Conservation (phyloP, 2,888 invertebrate genomes). For the Aphidius colemani region DNA sequence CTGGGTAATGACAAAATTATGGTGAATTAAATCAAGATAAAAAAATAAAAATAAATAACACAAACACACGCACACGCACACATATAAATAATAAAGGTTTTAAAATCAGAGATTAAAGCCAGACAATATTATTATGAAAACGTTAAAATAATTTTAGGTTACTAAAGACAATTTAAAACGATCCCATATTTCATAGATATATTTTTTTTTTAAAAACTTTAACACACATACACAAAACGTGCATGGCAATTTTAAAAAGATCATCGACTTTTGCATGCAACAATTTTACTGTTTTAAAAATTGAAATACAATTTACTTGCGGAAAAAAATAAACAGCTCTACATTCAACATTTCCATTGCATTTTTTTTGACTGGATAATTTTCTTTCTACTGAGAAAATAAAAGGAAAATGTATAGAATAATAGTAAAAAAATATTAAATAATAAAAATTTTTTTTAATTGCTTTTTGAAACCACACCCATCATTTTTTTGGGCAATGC, state of each 20-base stretch:
- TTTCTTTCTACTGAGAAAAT: background rate
- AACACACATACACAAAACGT: no score
- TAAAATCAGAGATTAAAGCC: constrained; percentile 9
- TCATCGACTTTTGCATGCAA: constrained; percentile 21
- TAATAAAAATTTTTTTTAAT: constrained; percentile 16
- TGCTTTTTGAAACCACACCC: constrained; percentile 26
- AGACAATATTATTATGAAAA: constrained; percentile 41
- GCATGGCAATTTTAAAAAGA: constrained; percentile 21
- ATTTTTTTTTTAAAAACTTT: background rate
- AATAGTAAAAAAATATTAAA: background rate
- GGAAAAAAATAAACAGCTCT: background rate
- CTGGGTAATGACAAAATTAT: constrained; percentile 48
- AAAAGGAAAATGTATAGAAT: background rate
- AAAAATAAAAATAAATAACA: constrained; percentile 16
- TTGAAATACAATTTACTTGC: background rate
- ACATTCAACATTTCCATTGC: background rate
- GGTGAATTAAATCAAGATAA: constrained; percentile 37
- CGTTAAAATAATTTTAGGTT: constrained; percentile 40
- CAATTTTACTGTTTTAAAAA: constrained; percentile 7
- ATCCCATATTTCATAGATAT: constrained; percentile 20
- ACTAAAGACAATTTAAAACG: background rate
- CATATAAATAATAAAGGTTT: no score
- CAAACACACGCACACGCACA: background rate
- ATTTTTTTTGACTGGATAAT: constrained; percentile 4
- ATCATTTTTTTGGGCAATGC: constrained; percentile 22